These are phyloP conservation scores for Sitobion miscanthi DNA, from an alignment of 1,140 invertebrate genomes.

Conservation along the genomic window DNA sequence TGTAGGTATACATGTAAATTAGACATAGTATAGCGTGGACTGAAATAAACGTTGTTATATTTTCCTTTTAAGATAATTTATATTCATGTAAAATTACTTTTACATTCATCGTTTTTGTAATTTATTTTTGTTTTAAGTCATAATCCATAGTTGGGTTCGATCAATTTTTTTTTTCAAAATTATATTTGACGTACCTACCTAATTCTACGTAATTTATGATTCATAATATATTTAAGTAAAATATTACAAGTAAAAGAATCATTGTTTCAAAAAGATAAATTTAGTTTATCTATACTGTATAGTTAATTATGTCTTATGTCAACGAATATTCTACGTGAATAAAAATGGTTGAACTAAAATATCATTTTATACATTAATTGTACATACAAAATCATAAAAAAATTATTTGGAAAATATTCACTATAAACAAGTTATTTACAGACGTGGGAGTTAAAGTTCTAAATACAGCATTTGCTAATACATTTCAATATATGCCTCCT, in stretches of 20 bases:
- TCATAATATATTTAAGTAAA: neutral
- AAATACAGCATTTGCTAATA: conserved; percentile 47
- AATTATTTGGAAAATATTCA: neutral
- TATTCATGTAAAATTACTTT: neutral
- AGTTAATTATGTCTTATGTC: neutral
- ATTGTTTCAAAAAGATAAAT: neutral
- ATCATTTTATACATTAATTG: neutral
- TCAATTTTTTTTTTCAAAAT: neutral
- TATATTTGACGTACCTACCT: neutral
- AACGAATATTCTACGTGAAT: neutral
- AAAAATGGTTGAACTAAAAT: neutral
- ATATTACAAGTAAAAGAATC: neutral
- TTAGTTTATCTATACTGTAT: neutral
- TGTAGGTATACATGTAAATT: neutral
- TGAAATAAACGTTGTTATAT: neutral
- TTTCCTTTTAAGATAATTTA: neutral
- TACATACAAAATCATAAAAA: neutral
- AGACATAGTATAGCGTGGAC: neutral
- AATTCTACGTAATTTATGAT: neutral
- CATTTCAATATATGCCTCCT: conserved; percentile 52
- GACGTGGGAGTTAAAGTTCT: conserved; percentile 39
- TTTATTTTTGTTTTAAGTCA: neutral
- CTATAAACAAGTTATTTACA: conserved; percentile 28
- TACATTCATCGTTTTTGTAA: neutral
- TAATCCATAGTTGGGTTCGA: neutral